phyloP scores from a whole-genome alignment of 2,888 invertebrate genomes.

The Pseudococcus longispinus region DNA sequence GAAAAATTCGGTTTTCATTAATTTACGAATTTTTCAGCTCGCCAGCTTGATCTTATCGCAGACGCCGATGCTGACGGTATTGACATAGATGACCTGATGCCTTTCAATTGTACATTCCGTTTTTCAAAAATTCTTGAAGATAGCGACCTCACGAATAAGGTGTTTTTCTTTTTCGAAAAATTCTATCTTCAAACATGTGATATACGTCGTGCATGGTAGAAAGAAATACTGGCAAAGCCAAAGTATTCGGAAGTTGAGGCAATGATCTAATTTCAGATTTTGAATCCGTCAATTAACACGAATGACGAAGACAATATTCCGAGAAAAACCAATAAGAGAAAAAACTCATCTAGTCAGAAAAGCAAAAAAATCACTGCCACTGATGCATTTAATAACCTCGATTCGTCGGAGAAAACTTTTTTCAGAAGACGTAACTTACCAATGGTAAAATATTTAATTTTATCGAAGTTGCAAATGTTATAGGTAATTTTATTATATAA shows the following conservation, averaged over 20 bases:
- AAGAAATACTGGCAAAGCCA: neutral
- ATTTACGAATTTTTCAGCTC: constrained; percentile 18
- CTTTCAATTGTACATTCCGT: constrained; percentile 41
- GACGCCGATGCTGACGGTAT: neutral
- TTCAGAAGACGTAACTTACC: constrained; percentile 58
- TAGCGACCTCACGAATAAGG: constrained; percentile 37
- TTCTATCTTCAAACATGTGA: neutral
- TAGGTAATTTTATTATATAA: constrained; percentile 40
- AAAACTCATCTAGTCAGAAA: constrained; percentile 46
- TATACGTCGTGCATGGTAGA: neutral
- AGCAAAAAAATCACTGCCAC: constrained; percentile 46
- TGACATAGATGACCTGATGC: constrained; percentile 48
- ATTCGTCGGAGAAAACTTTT: constrained; percentile 56
- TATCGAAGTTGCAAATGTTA: constrained; percentile 33
- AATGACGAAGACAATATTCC: neutral
- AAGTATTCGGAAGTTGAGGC: neutral
- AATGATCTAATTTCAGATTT: constrained; percentile 31
- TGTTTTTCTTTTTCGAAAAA: neutral
- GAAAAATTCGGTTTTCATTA: neutral
- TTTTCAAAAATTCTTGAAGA: constrained; percentile 48
- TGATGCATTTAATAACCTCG: constrained; percentile 57
- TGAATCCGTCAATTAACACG: constrained; percentile 13
- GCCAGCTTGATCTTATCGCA: constrained; percentile 21
- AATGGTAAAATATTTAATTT: constrained; percentile 54
- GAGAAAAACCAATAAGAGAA: neutral